Percentiles rank a stretch among this genome's conserved stretches.
Conservation (phyloP, 2,888 invertebrate genomes). For the Agrotis puta region DNA sequence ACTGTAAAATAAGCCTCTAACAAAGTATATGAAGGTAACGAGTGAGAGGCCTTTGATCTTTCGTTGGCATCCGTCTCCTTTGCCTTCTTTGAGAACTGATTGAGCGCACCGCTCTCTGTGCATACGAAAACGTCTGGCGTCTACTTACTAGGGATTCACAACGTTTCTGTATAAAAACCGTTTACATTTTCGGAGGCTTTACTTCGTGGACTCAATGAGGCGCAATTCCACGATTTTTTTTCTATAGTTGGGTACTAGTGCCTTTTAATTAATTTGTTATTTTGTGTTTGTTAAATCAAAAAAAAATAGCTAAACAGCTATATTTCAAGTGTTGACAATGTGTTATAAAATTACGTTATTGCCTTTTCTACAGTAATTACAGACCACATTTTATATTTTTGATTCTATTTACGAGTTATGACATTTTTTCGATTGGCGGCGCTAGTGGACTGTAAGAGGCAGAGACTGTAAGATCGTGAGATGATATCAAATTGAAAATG, state of each 20-base stretch:
- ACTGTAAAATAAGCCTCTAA: slow-evolving; percentile 61
- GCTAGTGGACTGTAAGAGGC: too few relatives aligned
- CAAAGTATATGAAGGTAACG: slow-evolving; percentile 73
- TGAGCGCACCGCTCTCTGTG: slow-evolving; percentile 87
- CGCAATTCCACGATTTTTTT: slow-evolving; percentile 46
- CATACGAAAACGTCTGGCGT: slow-evolving; percentile 85
- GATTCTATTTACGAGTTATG: too few relatives aligned
- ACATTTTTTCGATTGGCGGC: too few relatives aligned
- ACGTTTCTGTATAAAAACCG: slow-evolving; percentile 78
- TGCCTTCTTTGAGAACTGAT: slow-evolving; percentile 87
- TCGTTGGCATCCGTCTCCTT: slow-evolving; percentile 78
- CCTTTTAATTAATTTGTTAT: slow-evolving; percentile 6
- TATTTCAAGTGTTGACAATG: too few relatives aligned
- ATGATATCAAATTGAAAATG: too few relatives aligned
- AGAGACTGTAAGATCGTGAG: too few relatives aligned
- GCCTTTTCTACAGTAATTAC: too few relatives aligned
- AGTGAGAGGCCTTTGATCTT: slow-evolving; percentile 83
- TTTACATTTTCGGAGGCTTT: slow-evolving; percentile 70
- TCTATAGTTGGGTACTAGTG: slow-evolving; percentile 29
- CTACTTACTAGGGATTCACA: slow-evolving; percentile 76
- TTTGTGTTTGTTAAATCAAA: too few relatives aligned
- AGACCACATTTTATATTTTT: too few relatives aligned
- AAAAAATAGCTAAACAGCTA: too few relatives aligned
- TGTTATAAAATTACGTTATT: too few relatives aligned
- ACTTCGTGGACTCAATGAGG: slow-evolving; percentile 66